Base-by-base conservation (phyloP, 2,888 invertebrate genomes). In the Xylocampa areola region DNA sequence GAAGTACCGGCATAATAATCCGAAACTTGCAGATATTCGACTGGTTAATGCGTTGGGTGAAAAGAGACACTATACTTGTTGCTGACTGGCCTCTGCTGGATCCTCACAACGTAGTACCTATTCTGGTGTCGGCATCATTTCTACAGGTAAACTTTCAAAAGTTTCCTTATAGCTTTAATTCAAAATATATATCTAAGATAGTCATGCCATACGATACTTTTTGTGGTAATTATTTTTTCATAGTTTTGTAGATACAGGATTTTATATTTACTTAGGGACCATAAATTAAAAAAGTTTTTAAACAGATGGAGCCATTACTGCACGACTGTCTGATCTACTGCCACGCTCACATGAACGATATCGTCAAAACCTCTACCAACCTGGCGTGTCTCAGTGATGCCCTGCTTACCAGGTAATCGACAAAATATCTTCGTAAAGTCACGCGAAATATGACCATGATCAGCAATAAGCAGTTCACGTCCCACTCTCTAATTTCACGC, bases 31-130 rank as follows among this genome's bases (percentile, higher is more conserved):
- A 97, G 85, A 98, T 99, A 62, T 99, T 99, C 88, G 98, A 98
- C 79, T 99, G 98, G 98, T 92, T 99, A 47, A 98, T 99, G 97
- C 96, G 96, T 68, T 99, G 98, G 98, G 97, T 98, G n/a, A 98
- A 98, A 86, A 95, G 96, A 23, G 97, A 97, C 73, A 90, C 95
- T 0, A 94, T 95, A 58, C 90, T 95, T 57, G 95, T 95, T 54
- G 95, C 95, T 0, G 95, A 95, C 69, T 95, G 95, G 95, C 97
- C 97, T 0, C 87, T 94, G 33, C 87, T 97, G 35, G 98, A 98
- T 84, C 95, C 97, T 0, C 96, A 95, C 78, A 98, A 98, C 87
- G 98, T 98, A 1, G 96, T 99, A 48, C 98, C 98, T 0, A 97
- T 99, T 47, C 94, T 99, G 59, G 98, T 99, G 0, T 99, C 98